phyloP scores from a whole-genome alignment of 2,797 vertebrate species.

The Gastrophryne carolinensis region DNA sequence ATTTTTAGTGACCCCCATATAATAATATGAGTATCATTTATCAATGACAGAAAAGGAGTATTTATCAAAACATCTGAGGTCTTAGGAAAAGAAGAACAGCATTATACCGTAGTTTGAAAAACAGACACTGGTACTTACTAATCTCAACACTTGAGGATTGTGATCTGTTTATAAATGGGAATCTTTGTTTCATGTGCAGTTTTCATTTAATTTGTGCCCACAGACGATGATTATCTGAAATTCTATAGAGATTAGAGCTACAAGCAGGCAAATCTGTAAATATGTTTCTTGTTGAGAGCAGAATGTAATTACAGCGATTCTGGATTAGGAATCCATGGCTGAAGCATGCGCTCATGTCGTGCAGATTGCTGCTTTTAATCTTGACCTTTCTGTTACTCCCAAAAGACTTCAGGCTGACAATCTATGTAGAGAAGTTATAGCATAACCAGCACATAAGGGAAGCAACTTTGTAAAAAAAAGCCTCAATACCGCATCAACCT shows the following conservation, averaged over 20 bases:
- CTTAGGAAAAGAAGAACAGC: background rate
- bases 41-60: background rate
- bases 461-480: no score
- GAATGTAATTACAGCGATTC: constrained; percentile 42
- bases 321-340: constrained; percentile 33
- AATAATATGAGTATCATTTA: no score
- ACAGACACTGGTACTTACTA: background rate
- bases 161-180: background rate
- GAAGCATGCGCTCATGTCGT: constrained; percentile 23
- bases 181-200: background rate
- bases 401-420: background rate
- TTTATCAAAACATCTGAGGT: background rate
- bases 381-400: constrained; percentile 9
- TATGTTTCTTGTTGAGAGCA: constrained; percentile 40
- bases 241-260: constrained; percentile 34
- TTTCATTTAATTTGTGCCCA: constrained; percentile 5
- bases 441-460: no score
- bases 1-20: no score
- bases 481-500: no score
- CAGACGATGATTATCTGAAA: background rate
- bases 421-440: background rate
- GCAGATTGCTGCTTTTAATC: constrained; percentile 44
- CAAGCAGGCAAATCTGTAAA: constrained; percentile 29
- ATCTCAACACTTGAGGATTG: constrained; percentile 13
- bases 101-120: background rate